Conservation (phyloP, 2,113 vertebrate genomes). For the Hepsetus odoe region DNA sequence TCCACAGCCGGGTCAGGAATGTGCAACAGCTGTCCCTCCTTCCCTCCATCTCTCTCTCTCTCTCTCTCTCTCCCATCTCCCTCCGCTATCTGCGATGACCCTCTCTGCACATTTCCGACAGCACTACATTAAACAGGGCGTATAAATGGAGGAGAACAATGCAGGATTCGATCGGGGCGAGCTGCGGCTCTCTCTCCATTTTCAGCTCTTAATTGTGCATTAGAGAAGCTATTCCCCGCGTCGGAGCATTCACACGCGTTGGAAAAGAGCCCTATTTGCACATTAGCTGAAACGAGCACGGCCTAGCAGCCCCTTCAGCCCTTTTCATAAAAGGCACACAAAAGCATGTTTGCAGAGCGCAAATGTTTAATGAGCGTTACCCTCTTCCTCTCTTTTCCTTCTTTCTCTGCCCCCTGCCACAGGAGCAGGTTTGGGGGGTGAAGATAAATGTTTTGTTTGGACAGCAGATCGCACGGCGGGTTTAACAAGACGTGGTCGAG, state of each 20-base stretch:
- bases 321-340: not conserved
- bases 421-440: conserved; percentile 2
- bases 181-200: conserved; percentile 52
- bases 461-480: conserved; percentile 18
- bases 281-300: conserved; percentile 38
- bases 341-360: conserved; percentile 19
- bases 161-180: conserved; percentile 54
- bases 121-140: conserved; percentile 50
- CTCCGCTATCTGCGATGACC: conserved; percentile 41
- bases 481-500: not conserved
- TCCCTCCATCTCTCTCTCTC: conserved; percentile 55
- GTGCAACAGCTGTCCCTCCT: conserved; percentile 72
- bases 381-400: not conserved
- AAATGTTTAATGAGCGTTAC: conserved; percentile 29
- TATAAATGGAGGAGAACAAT: conserved; percentile 53
- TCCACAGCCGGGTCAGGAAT: conserved; percentile 71
- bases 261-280: conserved; percentile 48
- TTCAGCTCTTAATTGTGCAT: conserved; percentile 61
- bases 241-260: conserved; percentile 32
- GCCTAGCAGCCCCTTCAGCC: conserved; percentile 2
- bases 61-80: conserved; percentile 4
- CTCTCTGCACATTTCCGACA: conserved; percentile 39
- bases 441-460: conserved; percentile 27
- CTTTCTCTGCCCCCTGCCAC: not conserved
- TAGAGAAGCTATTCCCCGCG: conserved; percentile 51